These are phyloP conservation scores for Zonotrichia albicollis DNA, from an alignment of 2,797 vertebrate species.

Conservation along the genomic window DNA sequence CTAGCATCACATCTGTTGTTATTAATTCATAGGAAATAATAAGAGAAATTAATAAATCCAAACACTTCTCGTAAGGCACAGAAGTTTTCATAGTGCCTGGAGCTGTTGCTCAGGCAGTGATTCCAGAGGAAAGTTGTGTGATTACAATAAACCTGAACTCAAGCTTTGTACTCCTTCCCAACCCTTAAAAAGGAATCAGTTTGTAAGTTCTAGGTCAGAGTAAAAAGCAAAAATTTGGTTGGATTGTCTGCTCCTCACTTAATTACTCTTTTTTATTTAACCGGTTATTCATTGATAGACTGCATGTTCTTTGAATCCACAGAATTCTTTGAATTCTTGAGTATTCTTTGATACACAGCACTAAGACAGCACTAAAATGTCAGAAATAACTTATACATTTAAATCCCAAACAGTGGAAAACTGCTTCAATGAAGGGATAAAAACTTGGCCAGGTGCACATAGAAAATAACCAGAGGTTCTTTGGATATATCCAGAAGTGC, in stretches of 20 bases:
- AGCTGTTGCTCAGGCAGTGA: not conserved
- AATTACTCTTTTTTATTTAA: not conserved
- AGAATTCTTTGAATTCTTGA: not conserved
- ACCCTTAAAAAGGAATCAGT: not conserved
- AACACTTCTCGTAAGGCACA: not conserved
- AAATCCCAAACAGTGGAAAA: not conserved
- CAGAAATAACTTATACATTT: not conserved
- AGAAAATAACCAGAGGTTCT: not conserved
- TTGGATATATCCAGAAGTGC: not conserved
- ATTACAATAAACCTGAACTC: slow-evolving; percentile 12
- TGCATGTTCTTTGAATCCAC: no score
- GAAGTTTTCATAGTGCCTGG: not conserved
- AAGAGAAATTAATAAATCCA: not conserved
- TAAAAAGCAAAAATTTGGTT: not conserved
- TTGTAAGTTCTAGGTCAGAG: not conserved
- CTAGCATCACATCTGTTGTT: not conserved
- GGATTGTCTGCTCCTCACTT: not conserved
- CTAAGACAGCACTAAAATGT: not conserved
- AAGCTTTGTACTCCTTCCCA: not conserved
- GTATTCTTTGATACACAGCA: not conserved
- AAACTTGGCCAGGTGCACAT: not conserved
- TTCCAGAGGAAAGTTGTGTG: not conserved
- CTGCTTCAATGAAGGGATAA: not conserved
- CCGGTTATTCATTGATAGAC: not conserved
- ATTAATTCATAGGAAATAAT: not conserved